These are phyloP conservation scores for Dromiciops gliroides DNA, from an alignment of 2,113 vertebrate species.

Conservation along the genomic window DNA sequence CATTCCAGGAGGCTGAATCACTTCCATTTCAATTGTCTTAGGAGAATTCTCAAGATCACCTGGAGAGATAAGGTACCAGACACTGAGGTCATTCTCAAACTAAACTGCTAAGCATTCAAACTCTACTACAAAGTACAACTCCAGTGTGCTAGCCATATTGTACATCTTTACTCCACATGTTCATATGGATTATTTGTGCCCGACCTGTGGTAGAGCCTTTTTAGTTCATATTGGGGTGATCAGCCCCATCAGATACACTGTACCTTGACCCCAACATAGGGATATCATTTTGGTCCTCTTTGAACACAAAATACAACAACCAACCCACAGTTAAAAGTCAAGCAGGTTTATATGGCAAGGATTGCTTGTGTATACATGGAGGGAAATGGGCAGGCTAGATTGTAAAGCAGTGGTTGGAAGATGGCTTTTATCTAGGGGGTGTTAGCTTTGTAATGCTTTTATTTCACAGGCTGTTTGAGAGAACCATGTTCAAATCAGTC, in stretches of 20 bases:
- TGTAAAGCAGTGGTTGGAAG: not conserved
- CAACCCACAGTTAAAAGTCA: not conserved
- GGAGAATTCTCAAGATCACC: too few relatives aligned
- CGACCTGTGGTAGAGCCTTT: too few relatives aligned
- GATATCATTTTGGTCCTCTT: too few relatives aligned
- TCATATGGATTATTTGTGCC: too few relatives aligned
- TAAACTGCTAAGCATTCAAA: not conserved
- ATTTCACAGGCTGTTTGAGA: not conserved
- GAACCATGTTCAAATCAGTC: not conserved
- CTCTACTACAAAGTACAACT: too few relatives aligned
- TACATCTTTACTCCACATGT: too few relatives aligned
- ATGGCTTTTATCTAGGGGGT: conserved; percentile 1
- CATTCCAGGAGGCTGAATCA: too few relatives aligned
- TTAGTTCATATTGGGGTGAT: too few relatives aligned
- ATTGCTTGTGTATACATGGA: conserved; percentile 44
- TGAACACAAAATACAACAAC: not conserved
- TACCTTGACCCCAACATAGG: too few relatives aligned
- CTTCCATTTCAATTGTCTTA: too few relatives aligned
- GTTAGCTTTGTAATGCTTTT: not conserved
- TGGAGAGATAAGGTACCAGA: too few relatives aligned
- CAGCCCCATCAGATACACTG: too few relatives aligned
- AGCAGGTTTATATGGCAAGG: conserved; percentile 32
- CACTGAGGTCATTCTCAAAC: not conserved
- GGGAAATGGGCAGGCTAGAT: not conserved
- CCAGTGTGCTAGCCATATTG: not conserved